These are phyloP conservation scores for Zapus hudsonius DNA, from an alignment of 2,113 vertebrate genomes.

Conservation along the genomic window DNA sequence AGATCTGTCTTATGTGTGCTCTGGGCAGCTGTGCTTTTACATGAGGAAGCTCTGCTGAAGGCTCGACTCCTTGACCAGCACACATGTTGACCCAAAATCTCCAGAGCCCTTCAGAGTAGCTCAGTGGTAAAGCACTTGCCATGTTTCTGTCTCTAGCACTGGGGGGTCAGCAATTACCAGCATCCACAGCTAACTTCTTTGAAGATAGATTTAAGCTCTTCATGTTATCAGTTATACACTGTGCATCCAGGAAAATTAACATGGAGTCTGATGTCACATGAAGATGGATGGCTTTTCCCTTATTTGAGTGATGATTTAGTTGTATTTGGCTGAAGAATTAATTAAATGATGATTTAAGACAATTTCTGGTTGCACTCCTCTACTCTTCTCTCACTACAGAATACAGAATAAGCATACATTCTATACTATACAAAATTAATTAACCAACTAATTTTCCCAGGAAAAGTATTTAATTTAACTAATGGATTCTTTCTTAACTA, in stretches of 20 bases:
- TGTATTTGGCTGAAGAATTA: constrained; percentile 9
- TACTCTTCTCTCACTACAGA: not conserved
- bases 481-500: constrained; percentile 57
- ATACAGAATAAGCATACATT: not conserved
- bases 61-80: not conserved
- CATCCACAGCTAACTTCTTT: not conserved
- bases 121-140: not conserved
- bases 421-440: constrained; percentile 45
- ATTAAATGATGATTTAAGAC: constrained; percentile 8
- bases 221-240: not conserved
- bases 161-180: not conserved
- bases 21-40: not conserved
- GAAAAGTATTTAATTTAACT: constrained; percentile 64
- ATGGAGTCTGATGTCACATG: not conserved
- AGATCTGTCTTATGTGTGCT: not conserved
- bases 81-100: not conserved
- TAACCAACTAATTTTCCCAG: constrained; percentile 49
- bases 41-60: not conserved
- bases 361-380: not conserved
- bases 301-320: not conserved
- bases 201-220: not conserved
- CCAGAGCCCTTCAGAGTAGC: not conserved
- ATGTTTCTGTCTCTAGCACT: not conserved
- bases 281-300: not conserved
- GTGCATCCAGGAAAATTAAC: constrained; percentile 12